Evolutionary conservation across 2,888 invertebrate species (phyloP).

Genomic region (Euphydryas editha): DNA sequence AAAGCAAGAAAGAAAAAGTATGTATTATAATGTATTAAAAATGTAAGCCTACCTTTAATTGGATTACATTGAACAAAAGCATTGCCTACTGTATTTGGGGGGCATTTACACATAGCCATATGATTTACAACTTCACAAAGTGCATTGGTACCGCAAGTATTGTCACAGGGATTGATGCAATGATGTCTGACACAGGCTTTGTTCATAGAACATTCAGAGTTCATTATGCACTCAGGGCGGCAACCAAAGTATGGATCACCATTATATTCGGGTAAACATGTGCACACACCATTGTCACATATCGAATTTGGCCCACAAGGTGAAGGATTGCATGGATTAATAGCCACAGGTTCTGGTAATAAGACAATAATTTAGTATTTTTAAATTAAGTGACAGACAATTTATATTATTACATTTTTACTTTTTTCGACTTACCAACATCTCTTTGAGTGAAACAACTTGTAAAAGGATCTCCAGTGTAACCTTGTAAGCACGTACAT

Average conservation of each 20-base stretch:
- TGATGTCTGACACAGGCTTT: slow-evolving; percentile 88
- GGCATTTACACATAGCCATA: slow-evolving; percentile 90
- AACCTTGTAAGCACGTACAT: slow-evolving; percentile 88
- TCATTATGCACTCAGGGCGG: slow-evolving; percentile 89
- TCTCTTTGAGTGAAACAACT: slow-evolving; percentile 85
- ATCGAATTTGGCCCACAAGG: slow-evolving; percentile 86
- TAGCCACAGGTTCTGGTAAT: slow-evolving; percentile 57
- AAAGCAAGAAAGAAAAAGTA: background rate
- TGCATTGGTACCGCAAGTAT: slow-evolving; percentile 90
- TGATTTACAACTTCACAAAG: slow-evolving; percentile 89
- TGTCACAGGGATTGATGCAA: slow-evolving; percentile 89
- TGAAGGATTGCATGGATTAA: slow-evolving; percentile 85
- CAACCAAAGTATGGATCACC: slow-evolving; percentile 88
- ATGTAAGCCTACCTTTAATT: slow-evolving; percentile 71
- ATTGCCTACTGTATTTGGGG: slow-evolving; percentile 87
- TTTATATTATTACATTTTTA: background rate
- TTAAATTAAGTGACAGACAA: background rate
- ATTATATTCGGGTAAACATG: slow-evolving; percentile 84
- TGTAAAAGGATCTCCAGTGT: slow-evolving; percentile 90
- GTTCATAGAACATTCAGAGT: slow-evolving; percentile 87
- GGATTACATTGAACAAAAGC: slow-evolving; percentile 87
- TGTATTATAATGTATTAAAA: background rate
- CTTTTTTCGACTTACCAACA: slow-evolving; percentile 68
- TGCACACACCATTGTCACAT: slow-evolving; percentile 84
- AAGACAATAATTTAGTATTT: slow-evolving; percentile 1